A percentile compares a stretch with the other conserved stretches of the same genome.
Evolutionary conservation across 2,797 vertebrate genomes (phyloP).

Genomic region (Pygocentrus nattereri): DNA sequence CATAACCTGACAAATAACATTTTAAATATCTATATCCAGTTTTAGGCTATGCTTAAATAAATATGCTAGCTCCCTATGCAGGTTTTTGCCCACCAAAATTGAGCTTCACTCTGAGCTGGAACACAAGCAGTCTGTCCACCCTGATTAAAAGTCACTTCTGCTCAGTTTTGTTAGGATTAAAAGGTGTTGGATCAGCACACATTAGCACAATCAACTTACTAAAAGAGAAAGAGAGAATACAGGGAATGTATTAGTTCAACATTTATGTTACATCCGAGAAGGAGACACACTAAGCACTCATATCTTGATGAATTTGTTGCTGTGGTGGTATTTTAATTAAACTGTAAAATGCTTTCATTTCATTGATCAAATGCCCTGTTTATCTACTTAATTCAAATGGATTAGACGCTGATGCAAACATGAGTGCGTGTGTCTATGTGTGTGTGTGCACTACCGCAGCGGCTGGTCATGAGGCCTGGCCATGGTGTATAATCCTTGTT

Average conservation of each 20-base stretch:
- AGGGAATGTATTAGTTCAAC: conserved; percentile 26
- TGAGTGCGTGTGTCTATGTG: conserved; percentile 34
- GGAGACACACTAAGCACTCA: conserved; percentile 7
- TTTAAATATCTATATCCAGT: background rate
- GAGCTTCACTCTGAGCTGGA: background rate
- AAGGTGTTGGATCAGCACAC: conserved; percentile 30
- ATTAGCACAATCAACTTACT: conserved; percentile 40
- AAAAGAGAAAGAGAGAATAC: conserved; percentile 1
- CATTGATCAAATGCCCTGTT: conserved; percentile 42
- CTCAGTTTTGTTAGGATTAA: conserved; percentile 3
- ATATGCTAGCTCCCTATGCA: background rate
- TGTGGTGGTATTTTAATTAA: conserved; percentile 31
- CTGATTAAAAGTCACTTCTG: conserved; percentile 19
- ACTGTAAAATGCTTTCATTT: conserved; percentile 34
- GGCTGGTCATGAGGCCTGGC: conserved; percentile 89
- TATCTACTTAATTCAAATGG: conserved; percentile 50
- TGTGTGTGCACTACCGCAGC: conserved; percentile 55
- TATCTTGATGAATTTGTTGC: conserved; percentile 25
- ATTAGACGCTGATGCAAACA: conserved; percentile 52
- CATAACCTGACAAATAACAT: background rate
- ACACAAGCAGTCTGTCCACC: conserved; percentile 62
- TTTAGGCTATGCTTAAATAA: no score
- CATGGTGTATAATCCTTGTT: conserved; percentile 92
- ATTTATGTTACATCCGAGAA: background rate
- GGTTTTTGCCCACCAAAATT: background rate